Conservation (phyloP, 2,888 invertebrate species). For the Cephus pygmeus region DNA sequence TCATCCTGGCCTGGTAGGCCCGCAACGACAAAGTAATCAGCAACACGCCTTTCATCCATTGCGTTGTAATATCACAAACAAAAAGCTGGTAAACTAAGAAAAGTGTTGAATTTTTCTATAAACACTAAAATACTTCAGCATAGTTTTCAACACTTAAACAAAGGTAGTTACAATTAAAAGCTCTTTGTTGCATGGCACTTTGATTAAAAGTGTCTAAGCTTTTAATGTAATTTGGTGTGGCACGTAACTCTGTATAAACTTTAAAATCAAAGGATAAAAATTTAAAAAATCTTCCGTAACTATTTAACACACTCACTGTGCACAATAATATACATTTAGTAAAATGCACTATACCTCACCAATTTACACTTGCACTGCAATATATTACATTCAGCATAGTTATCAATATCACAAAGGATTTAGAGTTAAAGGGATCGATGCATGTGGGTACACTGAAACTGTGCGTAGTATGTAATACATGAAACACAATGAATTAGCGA, state of each 20-base stretch:
- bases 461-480: background rate
- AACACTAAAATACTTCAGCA: background rate
- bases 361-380: background rate
- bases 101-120: background rate
- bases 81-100: background rate
- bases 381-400: background rate
- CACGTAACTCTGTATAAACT: background rate
- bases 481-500: background rate
- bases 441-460: background rate
- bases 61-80: constrained; percentile 2
- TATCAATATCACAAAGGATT: background rate
- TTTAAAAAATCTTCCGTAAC: background rate
- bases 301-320: background rate
- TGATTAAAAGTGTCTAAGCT: background rate
- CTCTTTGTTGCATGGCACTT: background rate
- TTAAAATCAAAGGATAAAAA: background rate
- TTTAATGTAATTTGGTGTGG: background rate
- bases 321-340: background rate
- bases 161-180: background rate
- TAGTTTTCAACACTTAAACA: background rate
- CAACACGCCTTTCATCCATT: constrained; percentile 90
- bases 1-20: constrained; percentile 77
- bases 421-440: background rate
- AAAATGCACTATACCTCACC: background rate
- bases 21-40: constrained; percentile 98